Evolutionary conservation across 2,797 vertebrate genomes (phyloP).

Genomic region (Loris lydekkerianus): DNA sequence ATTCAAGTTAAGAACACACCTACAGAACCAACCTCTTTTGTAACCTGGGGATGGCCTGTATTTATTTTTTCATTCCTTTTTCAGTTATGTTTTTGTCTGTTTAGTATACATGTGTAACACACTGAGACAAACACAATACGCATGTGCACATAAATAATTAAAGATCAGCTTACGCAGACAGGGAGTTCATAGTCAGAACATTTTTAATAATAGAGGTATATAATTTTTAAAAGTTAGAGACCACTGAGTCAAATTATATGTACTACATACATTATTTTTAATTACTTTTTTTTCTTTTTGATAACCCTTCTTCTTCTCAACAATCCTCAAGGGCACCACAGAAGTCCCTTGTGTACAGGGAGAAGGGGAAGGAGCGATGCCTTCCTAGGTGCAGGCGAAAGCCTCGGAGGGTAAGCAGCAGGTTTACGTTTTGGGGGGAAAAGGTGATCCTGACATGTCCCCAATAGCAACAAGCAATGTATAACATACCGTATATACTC

Average conservation of each 20-base stretch:
- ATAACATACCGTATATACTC: too few relatives aligned
- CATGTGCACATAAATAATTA: neutral
- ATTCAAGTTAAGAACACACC: too few relatives aligned
- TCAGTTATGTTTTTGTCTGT: constrained; percentile 17
- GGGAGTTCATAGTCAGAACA: neutral
- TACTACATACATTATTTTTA: neutral
- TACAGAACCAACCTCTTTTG: too few relatives aligned
- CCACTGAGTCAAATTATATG: neutral
- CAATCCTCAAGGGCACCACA: neutral
- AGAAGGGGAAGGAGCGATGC: neutral
- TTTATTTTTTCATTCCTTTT: constrained; percentile 13
- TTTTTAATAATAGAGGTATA: neutral
- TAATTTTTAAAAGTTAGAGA: neutral
- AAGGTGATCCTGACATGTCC: neutral
- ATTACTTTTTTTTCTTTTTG: neutral
- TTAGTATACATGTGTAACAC: neutral
- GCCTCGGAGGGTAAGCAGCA: neutral
- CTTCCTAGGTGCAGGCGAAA: neutral
- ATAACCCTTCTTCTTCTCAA: neutral
- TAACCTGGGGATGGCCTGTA: too few relatives aligned
- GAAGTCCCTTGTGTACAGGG: neutral
- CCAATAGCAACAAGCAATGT: neutral
- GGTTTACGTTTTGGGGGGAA: neutral
- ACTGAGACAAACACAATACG: neutral
- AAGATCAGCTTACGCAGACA: neutral